Conservation (phyloP, 1,140 invertebrate species). For the Drosophila fuyamai region DNA sequence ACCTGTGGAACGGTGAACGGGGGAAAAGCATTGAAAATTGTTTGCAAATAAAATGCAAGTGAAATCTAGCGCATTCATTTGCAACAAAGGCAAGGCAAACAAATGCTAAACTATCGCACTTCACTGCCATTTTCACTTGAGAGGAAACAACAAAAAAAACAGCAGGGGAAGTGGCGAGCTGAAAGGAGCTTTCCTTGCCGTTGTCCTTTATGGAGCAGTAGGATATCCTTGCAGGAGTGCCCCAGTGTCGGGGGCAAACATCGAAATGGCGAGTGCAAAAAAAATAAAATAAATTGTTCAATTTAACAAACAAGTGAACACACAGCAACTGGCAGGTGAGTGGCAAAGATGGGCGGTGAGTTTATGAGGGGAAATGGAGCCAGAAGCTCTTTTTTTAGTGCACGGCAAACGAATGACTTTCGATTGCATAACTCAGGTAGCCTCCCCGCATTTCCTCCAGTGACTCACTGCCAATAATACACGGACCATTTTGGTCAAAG, state of each 20-base stretch:
- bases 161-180: background rate
- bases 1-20: conserved; percentile 6
- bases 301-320: conserved; percentile 55
- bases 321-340: conserved; percentile 31
- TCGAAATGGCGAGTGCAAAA: conserved; percentile 33
- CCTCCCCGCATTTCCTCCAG: background rate
- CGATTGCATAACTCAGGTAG: conserved; percentile 30
- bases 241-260: conserved; percentile 22
- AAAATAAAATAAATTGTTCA: conserved; percentile 60
- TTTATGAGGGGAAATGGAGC: conserved; percentile 5
- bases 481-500: background rate
- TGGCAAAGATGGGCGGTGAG: background rate
- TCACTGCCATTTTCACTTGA: conserved; percentile 36
- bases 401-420: conserved; percentile 34
- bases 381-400: conserved; percentile 12
- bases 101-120: conserved; percentile 76
- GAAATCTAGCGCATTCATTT: conserved; percentile 75
- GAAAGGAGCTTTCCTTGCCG: conserved; percentile 20
- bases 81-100: conserved; percentile 74
- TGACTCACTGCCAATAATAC: background rate
- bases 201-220: conserved; percentile 55
- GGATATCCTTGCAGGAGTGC: conserved; percentile 42
- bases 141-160: background rate
- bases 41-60: conserved; percentile 77
- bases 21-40: conserved; percentile 53